phyloP scores from a whole-genome alignment of 2,113 vertebrate species.

The Chloropsis cyanopogon region DNA sequence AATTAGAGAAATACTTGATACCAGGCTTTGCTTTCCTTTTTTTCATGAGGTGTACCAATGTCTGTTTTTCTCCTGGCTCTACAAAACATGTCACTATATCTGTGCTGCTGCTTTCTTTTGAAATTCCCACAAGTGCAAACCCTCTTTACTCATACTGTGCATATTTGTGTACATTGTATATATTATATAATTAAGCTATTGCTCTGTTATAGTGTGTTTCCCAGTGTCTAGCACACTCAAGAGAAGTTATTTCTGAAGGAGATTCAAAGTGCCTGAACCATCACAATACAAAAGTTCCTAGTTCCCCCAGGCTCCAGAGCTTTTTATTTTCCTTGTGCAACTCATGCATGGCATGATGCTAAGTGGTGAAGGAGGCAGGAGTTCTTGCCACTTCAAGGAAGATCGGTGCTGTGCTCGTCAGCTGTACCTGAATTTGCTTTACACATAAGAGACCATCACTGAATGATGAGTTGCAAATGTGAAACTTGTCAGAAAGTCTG shows the following conservation, averaged over 20 bases:
- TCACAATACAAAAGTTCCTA: rapidly evolving
- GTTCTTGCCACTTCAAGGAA: not conserved
- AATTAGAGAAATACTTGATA: not conserved
- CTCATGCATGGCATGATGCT: not conserved
- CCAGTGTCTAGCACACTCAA: not conserved
- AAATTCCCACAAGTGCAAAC: not conserved
- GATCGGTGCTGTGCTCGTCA: not conserved
- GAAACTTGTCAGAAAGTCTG: not conserved
- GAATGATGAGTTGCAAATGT: not conserved
- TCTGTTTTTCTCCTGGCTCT: not conserved
- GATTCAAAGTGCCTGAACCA: not conserved
- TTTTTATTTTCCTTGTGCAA: not conserved
- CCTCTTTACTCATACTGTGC: not conserved
- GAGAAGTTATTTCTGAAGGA: not conserved
- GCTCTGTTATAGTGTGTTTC: not conserved
- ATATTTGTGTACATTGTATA: not conserved
- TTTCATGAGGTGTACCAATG: not conserved
- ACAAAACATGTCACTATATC: not conserved
- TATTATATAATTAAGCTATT: not conserved
- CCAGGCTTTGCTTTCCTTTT: not conserved
- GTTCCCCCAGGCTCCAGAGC: not conserved
- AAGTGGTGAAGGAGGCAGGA: not conserved
- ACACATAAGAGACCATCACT: not conserved
- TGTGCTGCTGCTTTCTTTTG: not conserved
- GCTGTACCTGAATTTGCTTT: not conserved